These are phyloP conservation scores for Branchipolynoe longqiensis DNA, from an alignment of 2,888 invertebrate genomes.

Conservation along the genomic window DNA sequence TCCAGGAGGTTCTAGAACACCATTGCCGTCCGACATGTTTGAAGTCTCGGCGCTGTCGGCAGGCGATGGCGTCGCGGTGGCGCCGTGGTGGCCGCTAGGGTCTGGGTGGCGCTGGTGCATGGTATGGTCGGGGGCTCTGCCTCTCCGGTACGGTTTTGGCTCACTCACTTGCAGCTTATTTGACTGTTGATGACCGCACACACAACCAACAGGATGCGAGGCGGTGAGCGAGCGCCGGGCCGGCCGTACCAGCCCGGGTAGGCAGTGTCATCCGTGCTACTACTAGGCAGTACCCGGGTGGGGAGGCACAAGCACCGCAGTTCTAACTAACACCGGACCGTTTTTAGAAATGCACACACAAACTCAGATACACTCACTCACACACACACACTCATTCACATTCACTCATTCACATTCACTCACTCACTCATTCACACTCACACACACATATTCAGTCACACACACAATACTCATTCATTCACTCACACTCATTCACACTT, in stretches of 20 bases:
- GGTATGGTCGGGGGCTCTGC: constrained; percentile 13
- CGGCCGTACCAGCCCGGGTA: background rate
- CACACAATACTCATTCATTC: too few species aligned
- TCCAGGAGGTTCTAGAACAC: constrained; percentile 48
- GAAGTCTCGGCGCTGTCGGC: constrained; percentile 39
- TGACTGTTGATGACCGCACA: constrained; percentile 36
- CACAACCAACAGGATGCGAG: constrained; percentile 21
- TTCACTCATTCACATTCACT: too few species aligned
- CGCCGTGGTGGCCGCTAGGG: constrained; percentile 30
- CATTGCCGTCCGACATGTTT: constrained; percentile 48
- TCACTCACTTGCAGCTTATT: constrained; percentile 22
- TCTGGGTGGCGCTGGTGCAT: constrained; percentile 30
- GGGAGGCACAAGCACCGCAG: too few species aligned
- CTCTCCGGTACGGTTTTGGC: constrained; percentile 9
- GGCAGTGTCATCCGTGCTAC: background rate
- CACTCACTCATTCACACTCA: too few species aligned
- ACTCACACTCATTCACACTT: too few species aligned
- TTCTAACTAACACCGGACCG: too few species aligned
- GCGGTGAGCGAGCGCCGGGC: background rate
- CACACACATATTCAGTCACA: too few species aligned
- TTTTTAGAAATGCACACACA: too few species aligned
- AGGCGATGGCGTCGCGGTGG: constrained; percentile 42
- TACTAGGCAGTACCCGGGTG: too few species aligned
- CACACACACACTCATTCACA: too few species aligned
- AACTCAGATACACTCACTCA: too few species aligned